Conservation (phyloP, 1,140 invertebrate species). For the Aphaenogaster rudis region DNA sequence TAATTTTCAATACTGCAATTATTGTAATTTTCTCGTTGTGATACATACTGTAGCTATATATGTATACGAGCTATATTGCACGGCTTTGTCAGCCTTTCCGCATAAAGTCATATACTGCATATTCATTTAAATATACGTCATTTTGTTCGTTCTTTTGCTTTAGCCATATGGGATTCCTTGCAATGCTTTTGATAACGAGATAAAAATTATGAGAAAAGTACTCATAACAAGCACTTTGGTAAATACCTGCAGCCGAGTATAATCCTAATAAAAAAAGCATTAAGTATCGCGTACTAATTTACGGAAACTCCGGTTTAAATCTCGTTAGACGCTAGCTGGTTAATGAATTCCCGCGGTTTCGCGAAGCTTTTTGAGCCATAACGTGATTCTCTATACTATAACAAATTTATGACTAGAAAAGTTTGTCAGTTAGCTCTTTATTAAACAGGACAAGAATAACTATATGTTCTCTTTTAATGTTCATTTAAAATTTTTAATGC, state of each 20-base stretch:
- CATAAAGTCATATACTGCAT: not conserved
- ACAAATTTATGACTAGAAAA: conserved; percentile 40
- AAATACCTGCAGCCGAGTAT: not conserved
- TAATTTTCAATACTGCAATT: conserved; percentile 10
- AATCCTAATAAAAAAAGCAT: not conserved
- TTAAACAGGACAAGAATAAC: not conserved
- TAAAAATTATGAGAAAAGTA: conserved; percentile 61
- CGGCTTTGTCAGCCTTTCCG: not conserved
- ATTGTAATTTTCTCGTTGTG: not conserved
- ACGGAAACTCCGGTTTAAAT: conserved; percentile 41
- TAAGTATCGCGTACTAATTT: conserved; percentile 39
- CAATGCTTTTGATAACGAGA: conserved; percentile 13
- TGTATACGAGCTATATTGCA: not conserved
- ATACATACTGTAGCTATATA: not conserved
- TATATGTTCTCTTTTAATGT: not conserved
- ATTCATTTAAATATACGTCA: not conserved
- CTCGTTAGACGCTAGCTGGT: conserved; percentile 35
- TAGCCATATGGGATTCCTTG: not conserved
- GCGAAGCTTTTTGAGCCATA: conserved; percentile 29
- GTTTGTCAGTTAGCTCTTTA: conserved; percentile 16
- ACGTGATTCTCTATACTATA: conserved; percentile 49
- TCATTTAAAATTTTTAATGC: not conserved
- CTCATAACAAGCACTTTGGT: conserved; percentile 30
- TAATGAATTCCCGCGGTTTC: conserved; percentile 57
- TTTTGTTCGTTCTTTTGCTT: not conserved